Conservation (phyloP, 2,797 vertebrate species). For the Streptopelia turtur region DNA sequence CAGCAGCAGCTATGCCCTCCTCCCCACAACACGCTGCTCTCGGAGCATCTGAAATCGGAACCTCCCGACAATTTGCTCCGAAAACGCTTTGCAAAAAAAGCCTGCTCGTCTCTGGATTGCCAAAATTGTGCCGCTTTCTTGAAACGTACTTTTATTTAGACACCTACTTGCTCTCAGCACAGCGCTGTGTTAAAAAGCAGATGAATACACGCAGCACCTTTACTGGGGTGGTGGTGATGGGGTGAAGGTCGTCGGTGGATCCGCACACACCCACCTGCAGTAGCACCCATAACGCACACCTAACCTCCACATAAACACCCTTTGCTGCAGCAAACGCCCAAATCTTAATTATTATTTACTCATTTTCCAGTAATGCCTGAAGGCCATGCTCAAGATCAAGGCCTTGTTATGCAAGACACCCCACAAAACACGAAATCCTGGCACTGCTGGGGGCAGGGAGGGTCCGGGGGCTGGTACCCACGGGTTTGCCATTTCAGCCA, state of each 20-base stretch:
- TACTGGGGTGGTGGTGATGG: neutral
- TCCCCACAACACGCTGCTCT: neutral
- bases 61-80: neutral
- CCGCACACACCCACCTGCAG: neutral
- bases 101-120: neutral
- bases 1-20: neutral
- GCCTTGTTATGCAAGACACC: neutral
- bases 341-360: constrained; percentile 58
- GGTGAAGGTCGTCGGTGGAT: neutral
- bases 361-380: neutral
- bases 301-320: neutral
- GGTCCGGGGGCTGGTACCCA: neutral
- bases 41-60: neutral
- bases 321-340: constrained; percentile 6
- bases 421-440: constrained; percentile 26
- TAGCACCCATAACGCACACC: neutral
- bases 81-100: neutral
- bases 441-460: neutral
- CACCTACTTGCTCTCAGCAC: constrained; percentile 26
- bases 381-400: constrained; percentile 37
- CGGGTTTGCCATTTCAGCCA: neutral
- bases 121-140: neutral
- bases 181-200: neutral
- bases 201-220: neutral
- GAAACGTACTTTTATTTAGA: constrained; percentile 12